phyloP scores from a whole-genome alignment of 2,888 invertebrate genomes.

The Melanargia galathea region DNA sequence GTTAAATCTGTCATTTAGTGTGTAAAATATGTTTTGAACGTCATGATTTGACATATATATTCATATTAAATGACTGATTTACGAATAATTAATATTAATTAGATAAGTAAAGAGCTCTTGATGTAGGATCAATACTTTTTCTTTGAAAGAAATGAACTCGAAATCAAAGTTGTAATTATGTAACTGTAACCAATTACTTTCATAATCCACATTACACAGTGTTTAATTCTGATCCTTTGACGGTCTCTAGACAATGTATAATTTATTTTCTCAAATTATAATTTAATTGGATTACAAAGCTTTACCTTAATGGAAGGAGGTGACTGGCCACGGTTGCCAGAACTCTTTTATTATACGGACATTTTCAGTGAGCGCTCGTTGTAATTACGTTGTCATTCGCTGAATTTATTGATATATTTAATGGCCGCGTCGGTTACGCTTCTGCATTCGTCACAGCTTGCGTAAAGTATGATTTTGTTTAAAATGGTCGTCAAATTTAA shows the following conservation, averaged over 20 bases:
- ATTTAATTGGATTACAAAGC: constrained; percentile 60
- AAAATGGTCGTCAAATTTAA: constrained; percentile 37
- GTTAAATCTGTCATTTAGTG: too few relatives aligned
- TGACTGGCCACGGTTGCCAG: constrained; percentile 47
- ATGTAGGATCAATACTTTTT: too few relatives aligned
- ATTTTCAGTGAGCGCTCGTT: constrained; percentile 56
- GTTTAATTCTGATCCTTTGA: constrained; percentile 38
- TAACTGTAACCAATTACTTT: background rate
- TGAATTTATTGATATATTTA: constrained; percentile 66
- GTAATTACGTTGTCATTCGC: constrained; percentile 67
- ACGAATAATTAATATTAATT: too few relatives aligned
- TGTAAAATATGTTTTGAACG: too few relatives aligned
- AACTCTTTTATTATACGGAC: constrained; percentile 54
- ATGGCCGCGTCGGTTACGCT: constrained; percentile 61
- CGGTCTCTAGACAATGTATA: constrained; percentile 44
- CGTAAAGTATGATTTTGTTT: constrained; percentile 38
- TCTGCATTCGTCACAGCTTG: constrained; percentile 51
- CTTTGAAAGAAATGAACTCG: too few relatives aligned
- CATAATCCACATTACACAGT: constrained; percentile 2
- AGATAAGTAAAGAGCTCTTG: too few relatives aligned
- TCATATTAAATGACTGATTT: too few relatives aligned
- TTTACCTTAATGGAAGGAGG: constrained; percentile 59
- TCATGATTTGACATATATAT: too few relatives aligned
- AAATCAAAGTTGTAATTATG: background rate
- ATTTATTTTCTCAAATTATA: constrained; percentile 44